Conservation (phyloP, 1,140 invertebrate species). For the Leptoteleia sp. region DNA sequence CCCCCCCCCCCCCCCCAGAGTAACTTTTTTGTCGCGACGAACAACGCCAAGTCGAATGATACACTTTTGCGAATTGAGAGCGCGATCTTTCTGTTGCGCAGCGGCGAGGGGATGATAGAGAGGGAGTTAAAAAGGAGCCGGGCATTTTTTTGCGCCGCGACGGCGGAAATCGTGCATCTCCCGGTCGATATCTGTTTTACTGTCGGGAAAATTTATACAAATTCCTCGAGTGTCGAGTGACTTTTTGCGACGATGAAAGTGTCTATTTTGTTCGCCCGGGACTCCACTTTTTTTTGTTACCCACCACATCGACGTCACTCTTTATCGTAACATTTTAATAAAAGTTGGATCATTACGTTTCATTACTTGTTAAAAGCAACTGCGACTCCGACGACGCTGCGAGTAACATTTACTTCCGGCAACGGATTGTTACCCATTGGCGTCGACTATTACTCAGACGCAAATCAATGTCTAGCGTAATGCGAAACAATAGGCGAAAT, state of each 20-base stretch:
- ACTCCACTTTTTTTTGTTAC: conserved; percentile 2
- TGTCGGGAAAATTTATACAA: conserved; percentile 50
- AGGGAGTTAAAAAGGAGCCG: conserved; percentile 13
- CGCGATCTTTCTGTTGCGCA: conserved; percentile 47
- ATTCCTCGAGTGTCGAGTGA: conserved; percentile 34
- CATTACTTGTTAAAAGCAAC: conserved; percentile 59
- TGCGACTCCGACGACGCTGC: conserved; percentile 20
- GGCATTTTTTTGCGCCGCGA: conserved; percentile 38
- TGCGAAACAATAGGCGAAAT: conserved; percentile 39
- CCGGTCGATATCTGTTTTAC: conserved; percentile 55
- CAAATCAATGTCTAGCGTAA: conserved; percentile 46
- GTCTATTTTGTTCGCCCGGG: conserved; percentile 12
- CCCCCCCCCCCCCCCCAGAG: conserved; percentile 30
- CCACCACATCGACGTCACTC: background rate
- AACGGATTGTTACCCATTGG: conserved; percentile 30
- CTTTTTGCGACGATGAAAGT: conserved; percentile 31
- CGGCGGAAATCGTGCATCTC: conserved; percentile 52
- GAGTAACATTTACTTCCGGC: conserved; percentile 44
- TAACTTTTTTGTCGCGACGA: conserved; percentile 53
- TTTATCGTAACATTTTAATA: conserved; percentile 47
- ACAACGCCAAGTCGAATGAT: conserved; percentile 53
- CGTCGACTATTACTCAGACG: conserved; percentile 37
- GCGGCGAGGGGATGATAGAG: too few relatives aligned
- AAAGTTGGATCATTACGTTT: conserved; percentile 55
- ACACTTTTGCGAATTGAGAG: conserved; percentile 62